Conservation (phyloP, 2,113 vertebrate species). For the Gymnorhina tibicen region DNA sequence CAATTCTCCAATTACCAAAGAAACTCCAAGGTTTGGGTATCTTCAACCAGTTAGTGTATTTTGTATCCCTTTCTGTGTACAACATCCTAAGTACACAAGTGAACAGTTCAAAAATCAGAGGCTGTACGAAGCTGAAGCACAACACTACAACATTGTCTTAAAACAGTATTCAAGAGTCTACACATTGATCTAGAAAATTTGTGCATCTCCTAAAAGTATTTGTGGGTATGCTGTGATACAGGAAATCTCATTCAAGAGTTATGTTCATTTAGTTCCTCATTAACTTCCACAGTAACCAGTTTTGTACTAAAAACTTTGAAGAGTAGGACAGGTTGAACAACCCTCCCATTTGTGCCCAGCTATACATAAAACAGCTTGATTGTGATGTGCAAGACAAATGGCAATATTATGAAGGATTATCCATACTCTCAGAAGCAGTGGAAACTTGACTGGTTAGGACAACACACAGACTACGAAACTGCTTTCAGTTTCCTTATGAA, state of each 20-base stretch:
- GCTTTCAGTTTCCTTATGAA: neutral
- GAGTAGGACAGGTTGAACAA: neutral
- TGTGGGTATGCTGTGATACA: neutral
- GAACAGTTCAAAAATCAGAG: neutral
- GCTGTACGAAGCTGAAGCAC: neutral
- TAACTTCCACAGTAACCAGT: neutral
- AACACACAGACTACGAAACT: neutral
- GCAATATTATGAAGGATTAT: neutral
- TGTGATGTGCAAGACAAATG: neutral
- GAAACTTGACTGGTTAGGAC: neutral
- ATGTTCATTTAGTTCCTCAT: neutral
- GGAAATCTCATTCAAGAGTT: neutral
- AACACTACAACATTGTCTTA: neutral
- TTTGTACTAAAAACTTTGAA: neutral
- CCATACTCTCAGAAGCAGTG: neutral
- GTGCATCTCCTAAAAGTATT: neutral
- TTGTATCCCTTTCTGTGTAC: neutral
- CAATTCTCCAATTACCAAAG: neutral
- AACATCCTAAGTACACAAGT: rapidly evolving
- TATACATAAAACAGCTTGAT: neutral
- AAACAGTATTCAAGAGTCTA: neutral
- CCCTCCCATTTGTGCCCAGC: neutral
- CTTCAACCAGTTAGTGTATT: neutral
- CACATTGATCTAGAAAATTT: neutral
- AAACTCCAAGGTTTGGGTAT: neutral